phyloP scores from a whole-genome alignment of 2,113 vertebrate genomes.

The Plecotus auritus region DNA sequence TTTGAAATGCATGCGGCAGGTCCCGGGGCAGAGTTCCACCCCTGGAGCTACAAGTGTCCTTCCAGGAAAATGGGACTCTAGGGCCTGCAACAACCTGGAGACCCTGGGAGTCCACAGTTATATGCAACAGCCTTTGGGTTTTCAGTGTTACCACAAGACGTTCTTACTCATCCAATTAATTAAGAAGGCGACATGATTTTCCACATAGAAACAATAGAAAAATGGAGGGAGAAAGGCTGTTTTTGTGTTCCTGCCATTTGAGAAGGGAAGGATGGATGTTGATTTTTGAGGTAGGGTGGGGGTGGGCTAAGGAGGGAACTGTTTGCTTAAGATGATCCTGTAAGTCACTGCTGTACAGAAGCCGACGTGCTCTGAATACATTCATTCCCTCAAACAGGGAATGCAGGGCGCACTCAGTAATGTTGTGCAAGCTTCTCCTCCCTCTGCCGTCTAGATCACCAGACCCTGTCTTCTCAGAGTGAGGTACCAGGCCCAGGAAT shows the following conservation, averaged over 20 bases:
- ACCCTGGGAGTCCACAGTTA: no score
- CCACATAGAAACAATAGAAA: neutral
- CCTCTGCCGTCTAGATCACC: no score
- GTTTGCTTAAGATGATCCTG: neutral
- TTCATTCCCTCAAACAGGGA: accelerated
- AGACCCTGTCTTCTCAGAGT: neutral
- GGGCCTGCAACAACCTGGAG: neutral
- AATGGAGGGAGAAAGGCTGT: neutral
- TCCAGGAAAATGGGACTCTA: neutral
- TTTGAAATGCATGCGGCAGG: neutral
- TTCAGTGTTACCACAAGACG: neutral
- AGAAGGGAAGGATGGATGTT: neutral
- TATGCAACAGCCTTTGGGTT: neutral
- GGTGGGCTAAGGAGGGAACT: neutral
- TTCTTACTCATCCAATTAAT: neutral
- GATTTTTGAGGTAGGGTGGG: neutral
- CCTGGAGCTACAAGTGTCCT: neutral
- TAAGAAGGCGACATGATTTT: neutral
- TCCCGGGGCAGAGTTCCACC: accelerated
- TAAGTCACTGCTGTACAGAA: neutral
- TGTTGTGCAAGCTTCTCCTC: no score
- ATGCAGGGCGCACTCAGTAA: neutral
- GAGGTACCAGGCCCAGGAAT: neutral
- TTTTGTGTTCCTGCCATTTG: neutral
- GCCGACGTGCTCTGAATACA: accelerated